Conservation (phyloP, 2,113 vertebrate genomes). For the Budorcas taxicolor region DNA sequence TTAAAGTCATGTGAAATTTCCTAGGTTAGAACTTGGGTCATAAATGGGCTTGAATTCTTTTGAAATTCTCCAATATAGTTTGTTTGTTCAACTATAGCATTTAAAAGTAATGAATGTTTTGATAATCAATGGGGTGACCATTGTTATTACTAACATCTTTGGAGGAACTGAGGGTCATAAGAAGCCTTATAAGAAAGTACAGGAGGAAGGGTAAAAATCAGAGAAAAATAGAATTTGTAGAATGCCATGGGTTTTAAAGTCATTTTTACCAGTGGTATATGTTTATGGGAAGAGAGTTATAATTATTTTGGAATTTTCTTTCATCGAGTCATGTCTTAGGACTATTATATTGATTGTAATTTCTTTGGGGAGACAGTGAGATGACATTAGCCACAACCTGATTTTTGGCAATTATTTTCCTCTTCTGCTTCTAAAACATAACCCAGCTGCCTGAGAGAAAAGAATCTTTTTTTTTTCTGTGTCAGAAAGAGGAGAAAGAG, state of each 20-base stretch:
- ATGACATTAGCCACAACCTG: not conserved
- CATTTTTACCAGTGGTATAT: not conserved
- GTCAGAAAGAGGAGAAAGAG: slow-evolving; percentile 33
- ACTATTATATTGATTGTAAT: slow-evolving; percentile 31
- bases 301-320: slow-evolving; percentile 26
- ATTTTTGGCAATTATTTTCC: slow-evolving; percentile 39
- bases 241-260: not conserved
- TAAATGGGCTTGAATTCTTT: slow-evolving; percentile 5
- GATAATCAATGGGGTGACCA: not conserved
- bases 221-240: slow-evolving; percentile 44
- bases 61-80: not conserved
- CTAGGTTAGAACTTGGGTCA: not conserved
- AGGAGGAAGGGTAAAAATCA: slow-evolving; percentile 15
- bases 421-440: slow-evolving; percentile 42
- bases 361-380: not conserved
- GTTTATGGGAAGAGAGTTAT: slow-evolving; percentile 1
- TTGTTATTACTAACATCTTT: slow-evolving; percentile 27
- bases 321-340: slow-evolving; percentile 20
- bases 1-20: slow-evolving; percentile 7
- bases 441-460: not conserved
- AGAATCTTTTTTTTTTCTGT: slow-evolving; percentile 33
- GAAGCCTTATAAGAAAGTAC: not conserved
- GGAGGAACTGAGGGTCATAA: slow-evolving; percentile 6
- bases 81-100: not conserved
- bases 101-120: slow-evolving; percentile 15